Conservation (phyloP, 2,888 invertebrate species). For the Neoscelio sp. region DNA sequence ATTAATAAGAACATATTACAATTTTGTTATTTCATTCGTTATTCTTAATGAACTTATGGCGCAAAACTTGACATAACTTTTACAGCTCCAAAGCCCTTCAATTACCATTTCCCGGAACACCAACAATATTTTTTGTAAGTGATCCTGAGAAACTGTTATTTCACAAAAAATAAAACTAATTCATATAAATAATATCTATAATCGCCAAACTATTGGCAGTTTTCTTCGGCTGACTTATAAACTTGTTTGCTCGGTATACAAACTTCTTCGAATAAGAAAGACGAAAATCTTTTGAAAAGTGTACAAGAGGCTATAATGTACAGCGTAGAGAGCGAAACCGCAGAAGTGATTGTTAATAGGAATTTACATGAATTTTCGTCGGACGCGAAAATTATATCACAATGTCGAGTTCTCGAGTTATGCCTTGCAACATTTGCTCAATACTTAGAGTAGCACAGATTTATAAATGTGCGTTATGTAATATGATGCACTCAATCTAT, state of each 20-base stretch:
- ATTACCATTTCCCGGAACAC: too few relatives aligned
- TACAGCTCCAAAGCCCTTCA: too few relatives aligned
- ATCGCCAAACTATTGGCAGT: slow-evolving; percentile 8
- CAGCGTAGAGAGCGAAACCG: slow-evolving; percentile 20
- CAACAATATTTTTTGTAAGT: too few relatives aligned
- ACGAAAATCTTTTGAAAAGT: background rate
- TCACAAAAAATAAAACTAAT: slow-evolving; percentile 16
- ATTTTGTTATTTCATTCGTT: too few relatives aligned
- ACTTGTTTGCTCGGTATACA: slow-evolving; percentile 4
- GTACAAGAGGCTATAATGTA: slow-evolving; percentile 30
- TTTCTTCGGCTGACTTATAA: background rate
- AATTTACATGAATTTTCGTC: slow-evolving; percentile 60
- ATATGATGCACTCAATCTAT: slow-evolving; percentile 13
- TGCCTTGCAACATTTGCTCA: slow-evolving; percentile 51
- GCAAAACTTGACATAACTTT: too few relatives aligned
- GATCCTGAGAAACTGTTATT: slow-evolving; percentile 2
- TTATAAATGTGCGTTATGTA: slow-evolving; percentile 30
- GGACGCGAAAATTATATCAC: slow-evolving; percentile 59
- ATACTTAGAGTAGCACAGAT: slow-evolving; percentile 36
- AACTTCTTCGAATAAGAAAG: slow-evolving; percentile 6
- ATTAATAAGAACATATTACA: too few relatives aligned
- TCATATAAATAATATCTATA: slow-evolving; percentile 8
- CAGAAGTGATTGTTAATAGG: slow-evolving; percentile 32
- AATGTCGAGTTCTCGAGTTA: slow-evolving; percentile 60
- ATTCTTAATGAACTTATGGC: too few relatives aligned